phyloP scores from a whole-genome alignment of 1,140 invertebrate genomes.

The Grapholita molesta region DNA sequence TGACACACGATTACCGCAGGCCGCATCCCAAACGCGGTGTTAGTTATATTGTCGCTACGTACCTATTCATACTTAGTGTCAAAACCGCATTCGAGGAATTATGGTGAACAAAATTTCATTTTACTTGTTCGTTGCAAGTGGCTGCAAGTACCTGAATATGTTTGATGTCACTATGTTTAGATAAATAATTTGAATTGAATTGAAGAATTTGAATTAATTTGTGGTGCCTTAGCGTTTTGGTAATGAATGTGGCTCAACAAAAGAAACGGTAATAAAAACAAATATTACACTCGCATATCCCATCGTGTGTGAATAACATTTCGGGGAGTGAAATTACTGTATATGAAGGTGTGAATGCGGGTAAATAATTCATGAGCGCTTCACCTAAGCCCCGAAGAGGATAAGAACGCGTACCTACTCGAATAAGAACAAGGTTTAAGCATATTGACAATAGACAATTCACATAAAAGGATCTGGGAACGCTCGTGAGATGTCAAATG shows the following conservation, averaged over 20 bases:
- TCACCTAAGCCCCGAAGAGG: slow-evolving; percentile 35
- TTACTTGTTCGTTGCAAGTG: no score
- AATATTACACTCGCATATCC: background rate
- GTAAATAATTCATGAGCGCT: slow-evolving; percentile 64
- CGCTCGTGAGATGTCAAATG: slow-evolving; percentile 55
- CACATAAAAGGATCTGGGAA: slow-evolving; percentile 39
- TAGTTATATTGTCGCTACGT: no score
- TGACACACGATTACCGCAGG: no score
- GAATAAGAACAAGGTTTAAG: slow-evolving; percentile 29
- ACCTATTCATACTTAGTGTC: no score
- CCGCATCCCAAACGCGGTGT: no score
- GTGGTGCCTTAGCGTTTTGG: background rate
- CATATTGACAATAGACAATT: slow-evolving; percentile 55
- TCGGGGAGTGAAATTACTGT: slow-evolving; percentile 36
- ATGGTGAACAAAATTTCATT: no score
- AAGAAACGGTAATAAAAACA: background rate
- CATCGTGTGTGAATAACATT: slow-evolving; percentile 19
- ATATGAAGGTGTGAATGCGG: slow-evolving; percentile 39
- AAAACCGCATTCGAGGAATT: no score
- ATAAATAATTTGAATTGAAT: no score
- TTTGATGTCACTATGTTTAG: no score
- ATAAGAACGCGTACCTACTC: slow-evolving; percentile 17
- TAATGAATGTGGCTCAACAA: background rate
- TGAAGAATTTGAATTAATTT: background rate
- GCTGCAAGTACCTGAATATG: no score